Conservation (phyloP, 2,888 invertebrate genomes). For the Drosophila heteroneura region DNA sequence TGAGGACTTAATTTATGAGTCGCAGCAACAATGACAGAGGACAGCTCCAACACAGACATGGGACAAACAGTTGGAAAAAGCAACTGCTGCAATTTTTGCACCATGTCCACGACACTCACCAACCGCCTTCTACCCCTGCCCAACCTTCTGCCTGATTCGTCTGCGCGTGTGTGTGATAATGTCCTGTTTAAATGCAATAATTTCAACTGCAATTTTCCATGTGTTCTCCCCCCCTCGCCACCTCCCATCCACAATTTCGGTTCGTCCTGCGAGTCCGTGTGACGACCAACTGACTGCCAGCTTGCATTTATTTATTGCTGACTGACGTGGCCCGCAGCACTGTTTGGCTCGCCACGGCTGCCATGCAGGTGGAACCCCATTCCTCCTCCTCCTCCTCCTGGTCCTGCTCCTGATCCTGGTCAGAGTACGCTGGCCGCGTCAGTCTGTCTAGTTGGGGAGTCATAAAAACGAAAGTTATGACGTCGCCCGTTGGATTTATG, state of each 20-base stretch:
- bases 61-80: constrained; percentile 65
- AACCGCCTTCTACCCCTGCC: constrained; percentile 18
- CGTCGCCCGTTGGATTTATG: constrained; percentile 82
- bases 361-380: constrained; percentile 63
- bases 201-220: constrained; percentile 76
- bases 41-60: constrained; percentile 46
- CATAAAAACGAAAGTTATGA: constrained; percentile 84
- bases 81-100: constrained; percentile 75
- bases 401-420: background rate
- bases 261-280: constrained; percentile 50
- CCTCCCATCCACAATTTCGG: constrained; percentile 16
- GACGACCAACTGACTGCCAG: constrained; percentile 82
- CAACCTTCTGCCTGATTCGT: constrained; percentile 11
- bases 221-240: background rate
- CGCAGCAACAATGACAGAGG: constrained; percentile 67
- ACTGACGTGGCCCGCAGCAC: constrained; percentile 70
- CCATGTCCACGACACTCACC: constrained; percentile 26
- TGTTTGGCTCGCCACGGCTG: constrained; percentile 14
- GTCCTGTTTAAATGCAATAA: constrained; percentile 83
- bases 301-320: constrained; percentile 83
- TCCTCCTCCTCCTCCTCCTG: background rate
- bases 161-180: constrained; percentile 66
- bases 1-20: constrained; percentile 85
- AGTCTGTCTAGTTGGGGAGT: constrained; percentile 77
- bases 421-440: constrained; percentile 43